Percentiles rank a stretch among this genome's conserved stretches.
phyloP scores from a whole-genome alignment of 2,797 vertebrate genomes.

The Lepilemur ruficaudatus region DNA sequence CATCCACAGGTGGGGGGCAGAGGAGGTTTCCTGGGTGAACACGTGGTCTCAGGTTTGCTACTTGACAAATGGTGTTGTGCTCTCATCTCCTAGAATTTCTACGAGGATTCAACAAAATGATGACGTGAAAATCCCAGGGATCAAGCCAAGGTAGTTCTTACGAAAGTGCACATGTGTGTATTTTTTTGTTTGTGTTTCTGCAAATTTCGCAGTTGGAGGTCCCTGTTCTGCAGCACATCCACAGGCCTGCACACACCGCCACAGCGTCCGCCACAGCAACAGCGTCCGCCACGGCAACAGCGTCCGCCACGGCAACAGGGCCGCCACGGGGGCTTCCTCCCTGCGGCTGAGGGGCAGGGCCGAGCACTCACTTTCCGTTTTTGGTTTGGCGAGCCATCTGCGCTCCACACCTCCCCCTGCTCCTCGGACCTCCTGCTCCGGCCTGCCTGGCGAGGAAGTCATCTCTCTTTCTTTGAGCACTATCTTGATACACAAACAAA shows the following conservation, averaged over 20 bases:
- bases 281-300: rapidly evolving
- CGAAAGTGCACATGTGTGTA: rapidly evolving
- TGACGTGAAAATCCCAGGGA: background rate
- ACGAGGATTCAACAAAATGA: background rate
- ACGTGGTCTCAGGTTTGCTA: rapidly evolving
- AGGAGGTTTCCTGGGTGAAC: rapidly evolving
- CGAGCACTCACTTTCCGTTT: background rate
- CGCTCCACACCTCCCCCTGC: conserved; percentile 35
- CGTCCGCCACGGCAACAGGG: rapidly evolving
- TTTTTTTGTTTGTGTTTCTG: background rate
- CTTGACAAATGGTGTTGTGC: rapidly evolving
- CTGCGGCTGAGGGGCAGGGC: rapidly evolving
- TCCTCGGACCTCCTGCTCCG: conserved; percentile 44
- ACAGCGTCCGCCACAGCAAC: rapidly evolving
- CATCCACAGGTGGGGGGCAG: rapidly evolving
- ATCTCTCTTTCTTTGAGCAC: conserved; percentile 68
- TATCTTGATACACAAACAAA: conserved; percentile 66
- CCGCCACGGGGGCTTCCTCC: no score
- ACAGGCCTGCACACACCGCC: rapidly evolving
- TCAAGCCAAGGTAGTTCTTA: rapidly evolving
- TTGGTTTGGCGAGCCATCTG: background rate
- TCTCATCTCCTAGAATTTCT: background rate
- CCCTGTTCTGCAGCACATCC: rapidly evolving
- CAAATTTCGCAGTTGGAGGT: rapidly evolving
- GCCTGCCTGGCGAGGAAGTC: conserved; percentile 68